These are phyloP conservation scores for Orbicella faveolata DNA, from an alignment of 64 coral and sea anemone species.

Conservation along the genomic window DNA sequence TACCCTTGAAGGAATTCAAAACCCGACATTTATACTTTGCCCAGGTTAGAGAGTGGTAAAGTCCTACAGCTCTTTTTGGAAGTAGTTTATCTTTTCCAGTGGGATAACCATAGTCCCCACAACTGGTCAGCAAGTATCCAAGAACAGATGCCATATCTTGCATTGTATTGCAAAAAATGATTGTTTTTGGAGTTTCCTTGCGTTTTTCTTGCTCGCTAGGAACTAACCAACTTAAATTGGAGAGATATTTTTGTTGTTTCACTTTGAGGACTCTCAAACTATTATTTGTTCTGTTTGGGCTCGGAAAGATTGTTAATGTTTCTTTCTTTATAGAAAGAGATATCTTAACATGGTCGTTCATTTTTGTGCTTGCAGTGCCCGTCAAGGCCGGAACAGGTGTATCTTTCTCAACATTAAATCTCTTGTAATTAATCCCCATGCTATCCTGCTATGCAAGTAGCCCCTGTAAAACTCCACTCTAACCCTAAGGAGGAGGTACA, in stretches of 20 bases:
- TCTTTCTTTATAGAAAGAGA: constrained; percentile 28
- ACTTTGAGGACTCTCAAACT: constrained; percentile 30
- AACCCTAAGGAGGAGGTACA: no score
- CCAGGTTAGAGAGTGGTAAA: no score
- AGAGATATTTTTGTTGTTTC: constrained; percentile 12
- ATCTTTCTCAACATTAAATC: constrained; percentile 12
- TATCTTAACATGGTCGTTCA: constrained; percentile 8
- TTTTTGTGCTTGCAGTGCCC: constrained; percentile 27
- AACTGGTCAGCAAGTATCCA: not conserved
- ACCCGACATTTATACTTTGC: no score
- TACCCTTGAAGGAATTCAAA: not conserved
- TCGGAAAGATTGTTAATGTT: constrained; percentile 40
- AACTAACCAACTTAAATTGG: constrained; percentile 30
- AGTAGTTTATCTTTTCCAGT: not conserved
- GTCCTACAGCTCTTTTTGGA: not conserved
- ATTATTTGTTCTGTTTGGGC: constrained; percentile 33
- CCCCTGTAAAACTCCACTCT: no score
- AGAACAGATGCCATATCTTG: not conserved
- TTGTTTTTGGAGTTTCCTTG: constrained; percentile 45
- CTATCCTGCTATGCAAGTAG: no score
- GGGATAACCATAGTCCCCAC: not conserved
- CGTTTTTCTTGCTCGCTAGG: not conserved
- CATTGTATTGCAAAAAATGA: constrained; percentile 33
- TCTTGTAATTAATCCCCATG: no score
- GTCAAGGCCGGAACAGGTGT: constrained; percentile 53